phyloP scores from a whole-genome alignment of 2,797 vertebrate genomes.

The Myotis myotis region DNA sequence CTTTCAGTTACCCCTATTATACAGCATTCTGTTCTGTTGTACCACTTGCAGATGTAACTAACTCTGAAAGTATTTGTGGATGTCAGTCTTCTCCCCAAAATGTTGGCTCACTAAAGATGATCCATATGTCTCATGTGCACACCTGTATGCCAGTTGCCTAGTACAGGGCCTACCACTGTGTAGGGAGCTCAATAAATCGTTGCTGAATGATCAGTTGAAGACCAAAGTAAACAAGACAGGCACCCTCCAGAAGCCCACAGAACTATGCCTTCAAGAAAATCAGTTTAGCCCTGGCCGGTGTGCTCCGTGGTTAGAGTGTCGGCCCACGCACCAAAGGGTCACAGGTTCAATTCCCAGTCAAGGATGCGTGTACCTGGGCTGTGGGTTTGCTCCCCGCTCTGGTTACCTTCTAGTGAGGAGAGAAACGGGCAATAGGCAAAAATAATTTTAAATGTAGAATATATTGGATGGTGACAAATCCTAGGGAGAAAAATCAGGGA shows the following conservation, averaged over 20 bases:
- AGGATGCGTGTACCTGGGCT: too few relatives aligned
- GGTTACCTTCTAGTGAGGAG: background rate
- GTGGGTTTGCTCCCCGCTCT: too few relatives aligned
- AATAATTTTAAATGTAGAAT: background rate
- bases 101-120: background rate
- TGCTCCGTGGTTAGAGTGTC: too few relatives aligned
- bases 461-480: constrained; percentile 2
- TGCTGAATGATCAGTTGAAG: background rate
- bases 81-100: constrained; percentile 19
- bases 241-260: background rate
- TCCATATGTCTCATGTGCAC: background rate
- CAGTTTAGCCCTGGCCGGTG: background rate
- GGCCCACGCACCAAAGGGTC: too few relatives aligned
- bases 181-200: background rate
- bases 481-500: constrained; percentile 26
- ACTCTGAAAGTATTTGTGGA: background rate
- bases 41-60: background rate
- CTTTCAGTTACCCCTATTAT: background rate
- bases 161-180: background rate
- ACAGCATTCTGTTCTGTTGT: background rate
- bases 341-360: too few relatives aligned
- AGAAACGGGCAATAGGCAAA: background rate
- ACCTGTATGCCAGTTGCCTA: background rate
- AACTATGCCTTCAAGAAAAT: background rate
- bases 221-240: background rate